phyloP scores from a whole-genome alignment of 2,113 vertebrate species.

The Upupa epops region DNA sequence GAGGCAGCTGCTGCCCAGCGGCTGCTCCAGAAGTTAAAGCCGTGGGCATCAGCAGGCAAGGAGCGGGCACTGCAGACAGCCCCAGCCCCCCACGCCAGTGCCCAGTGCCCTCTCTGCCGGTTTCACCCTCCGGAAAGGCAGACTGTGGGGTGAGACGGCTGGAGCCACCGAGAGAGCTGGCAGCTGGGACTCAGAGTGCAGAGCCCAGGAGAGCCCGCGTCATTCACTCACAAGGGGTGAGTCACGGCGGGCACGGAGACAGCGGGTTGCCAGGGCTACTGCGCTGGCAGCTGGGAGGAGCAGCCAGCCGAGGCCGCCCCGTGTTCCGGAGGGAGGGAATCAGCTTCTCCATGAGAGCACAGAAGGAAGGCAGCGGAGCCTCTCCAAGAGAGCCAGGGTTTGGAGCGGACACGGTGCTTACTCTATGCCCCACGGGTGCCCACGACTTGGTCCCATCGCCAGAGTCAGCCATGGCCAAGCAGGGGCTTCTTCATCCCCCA shows the following conservation, averaged over 20 bases:
- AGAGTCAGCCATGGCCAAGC: neutral
- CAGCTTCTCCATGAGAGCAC: neutral
- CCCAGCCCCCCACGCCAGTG: neutral
- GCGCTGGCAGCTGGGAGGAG: neutral
- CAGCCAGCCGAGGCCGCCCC: neutral
- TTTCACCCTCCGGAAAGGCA: neutral
- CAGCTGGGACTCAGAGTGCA: neutral
- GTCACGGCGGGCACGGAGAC: neutral
- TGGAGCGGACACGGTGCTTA: fast-evolving
- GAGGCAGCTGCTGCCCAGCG: no score
- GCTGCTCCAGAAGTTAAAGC: neutral
- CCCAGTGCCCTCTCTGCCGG: neutral
- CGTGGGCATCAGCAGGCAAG: fast-evolving
- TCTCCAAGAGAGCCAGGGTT: neutral
- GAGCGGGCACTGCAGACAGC: fast-evolving
- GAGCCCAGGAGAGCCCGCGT: no score
- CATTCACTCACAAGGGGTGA: no score
- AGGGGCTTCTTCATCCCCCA: neutral
- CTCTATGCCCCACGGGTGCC: fast-evolving
- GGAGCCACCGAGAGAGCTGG: neutral
- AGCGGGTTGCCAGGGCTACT: constrained; percentile 14
- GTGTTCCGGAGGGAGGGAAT: neutral
- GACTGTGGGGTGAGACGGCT: no score
- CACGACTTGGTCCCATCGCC: fast-evolving
- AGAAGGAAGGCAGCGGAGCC: neutral